Evolutionary conservation across 2,113 vertebrate species (phyloP).

Genomic region (Sturnira hondurensis): DNA sequence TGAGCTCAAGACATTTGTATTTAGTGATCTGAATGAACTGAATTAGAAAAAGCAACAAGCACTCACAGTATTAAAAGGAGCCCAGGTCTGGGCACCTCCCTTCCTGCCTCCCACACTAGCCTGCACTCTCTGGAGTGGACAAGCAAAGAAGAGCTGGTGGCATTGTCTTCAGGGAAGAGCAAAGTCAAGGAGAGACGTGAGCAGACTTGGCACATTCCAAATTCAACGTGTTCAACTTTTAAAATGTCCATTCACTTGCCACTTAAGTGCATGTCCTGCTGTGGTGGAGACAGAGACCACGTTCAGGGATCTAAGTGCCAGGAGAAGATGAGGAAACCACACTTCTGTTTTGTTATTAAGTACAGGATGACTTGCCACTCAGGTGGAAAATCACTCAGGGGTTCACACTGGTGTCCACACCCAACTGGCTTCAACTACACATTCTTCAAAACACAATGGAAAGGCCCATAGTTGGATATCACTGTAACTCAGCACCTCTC

Average conservation of each 20-base stretch:
- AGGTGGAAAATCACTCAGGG: too few species aligned
- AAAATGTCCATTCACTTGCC: neutral
- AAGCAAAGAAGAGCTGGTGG: neutral
- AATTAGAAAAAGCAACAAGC: constrained; percentile 26
- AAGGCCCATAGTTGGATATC: neutral
- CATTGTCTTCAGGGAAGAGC: neutral
- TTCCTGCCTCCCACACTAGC: neutral
- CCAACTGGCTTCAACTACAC: neutral
- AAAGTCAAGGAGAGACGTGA: neutral
- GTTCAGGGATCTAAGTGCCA: neutral
- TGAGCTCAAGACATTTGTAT: constrained; percentile 42
- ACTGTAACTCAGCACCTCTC: neutral
- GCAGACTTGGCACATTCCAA: neutral
- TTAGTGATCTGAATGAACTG: neutral
- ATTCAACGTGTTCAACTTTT: neutral
- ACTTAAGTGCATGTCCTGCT: neutral
- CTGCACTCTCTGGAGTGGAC: neutral
- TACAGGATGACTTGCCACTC: neutral
- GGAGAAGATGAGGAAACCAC: neutral
- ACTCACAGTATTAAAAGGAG: neutral
- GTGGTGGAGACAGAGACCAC: accelerated
- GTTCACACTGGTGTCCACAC: neutral
- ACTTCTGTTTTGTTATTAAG: neutral
- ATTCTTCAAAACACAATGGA: neutral
- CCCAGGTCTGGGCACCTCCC: too few species aligned